Evolutionary conservation across 2,113 vertebrate genomes (phyloP), one percentile per base, ranked within the genome.

Genomic region (Pachypanchax playfairii): DNA sequence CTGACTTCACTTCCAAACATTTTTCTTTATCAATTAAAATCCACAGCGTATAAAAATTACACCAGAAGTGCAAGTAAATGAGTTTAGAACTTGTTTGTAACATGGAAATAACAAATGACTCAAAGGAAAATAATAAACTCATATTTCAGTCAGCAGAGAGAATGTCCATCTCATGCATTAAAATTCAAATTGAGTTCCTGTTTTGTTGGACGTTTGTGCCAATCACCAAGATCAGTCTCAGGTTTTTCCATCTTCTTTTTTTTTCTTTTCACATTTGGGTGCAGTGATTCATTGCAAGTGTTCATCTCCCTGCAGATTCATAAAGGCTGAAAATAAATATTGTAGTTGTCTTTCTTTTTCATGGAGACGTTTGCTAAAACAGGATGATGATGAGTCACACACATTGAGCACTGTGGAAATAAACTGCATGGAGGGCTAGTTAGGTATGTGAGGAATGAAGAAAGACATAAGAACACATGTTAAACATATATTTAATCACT

Each of bases 241-340:
- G n/a, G n/a, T n/a, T 9, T 29, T 53, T 35, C 41, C 21, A 11
- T 22, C 20, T 28, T 11, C 9, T 29, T 44, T 35, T 29, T 53
- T 44, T 24, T 64, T 25, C 3, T 15, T 28, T 25, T 31, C 28
- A 24, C 18, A 0, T 42, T 31, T 43, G 28, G 36, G 39, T 39
- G 33, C 46, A 61, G 59, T 58, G 54, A 78, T 33, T 79, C 60
- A 65, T 20, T 20, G 10, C 31, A 33, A 31, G 47, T 33, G 52
- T 49, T 54, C 54, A 55, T 25, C 36, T 64, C 64, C 35, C 70
- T 3, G 43, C 3, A n/a, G 55, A 46, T 75, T 44, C 50, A 9
- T 24, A 20, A 22, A 5, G 57, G 38, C 50, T 56, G 60, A 33
- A 58, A 50, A 29, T 47, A 65, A 15, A 24, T 61, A 28, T 39